Evolutionary conservation across 1,140 invertebrate genomes (phyloP).

Genomic region (Aphelenchoides besseyi): DNA sequence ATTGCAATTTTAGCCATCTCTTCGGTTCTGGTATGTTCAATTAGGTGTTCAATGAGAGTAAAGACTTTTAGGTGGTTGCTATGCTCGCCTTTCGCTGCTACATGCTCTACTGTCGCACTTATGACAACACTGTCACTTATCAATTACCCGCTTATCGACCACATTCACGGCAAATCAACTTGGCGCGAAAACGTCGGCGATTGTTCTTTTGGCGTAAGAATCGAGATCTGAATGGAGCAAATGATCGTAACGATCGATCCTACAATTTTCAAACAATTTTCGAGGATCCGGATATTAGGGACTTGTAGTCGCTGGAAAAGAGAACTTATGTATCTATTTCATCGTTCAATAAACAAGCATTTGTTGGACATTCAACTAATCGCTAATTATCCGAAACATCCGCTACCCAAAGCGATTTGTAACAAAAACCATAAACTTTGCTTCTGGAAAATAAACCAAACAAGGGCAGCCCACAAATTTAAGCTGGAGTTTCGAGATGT

Average conservation of each 20-base stretch:
- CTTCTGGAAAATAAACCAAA: too few relatives aligned
- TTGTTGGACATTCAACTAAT: too few relatives aligned
- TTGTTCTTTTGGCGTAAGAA: constrained; percentile 9
- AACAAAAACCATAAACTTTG: too few relatives aligned
- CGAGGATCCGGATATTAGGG: constrained; percentile 2
- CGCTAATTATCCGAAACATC: too few relatives aligned
- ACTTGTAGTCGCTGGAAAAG: too few relatives aligned
- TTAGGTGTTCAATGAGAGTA: background rate
- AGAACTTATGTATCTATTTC: too few relatives aligned
- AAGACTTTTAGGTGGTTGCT: constrained; percentile 9
- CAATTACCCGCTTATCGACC: constrained; percentile 11
- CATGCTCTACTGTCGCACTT: constrained; percentile 17
- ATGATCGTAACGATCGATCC: background rate
- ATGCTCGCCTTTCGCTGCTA: constrained; percentile 11
- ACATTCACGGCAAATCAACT: background rate
- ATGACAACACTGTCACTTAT: constrained; percentile 9
- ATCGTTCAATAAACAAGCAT: too few relatives aligned
- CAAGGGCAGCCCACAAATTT: too few relatives aligned
- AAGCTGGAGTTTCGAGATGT: too few relatives aligned
- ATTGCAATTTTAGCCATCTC: constrained; percentile 2
- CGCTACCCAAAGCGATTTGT: too few relatives aligned
- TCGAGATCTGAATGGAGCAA: background rate
- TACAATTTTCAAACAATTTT: constrained; percentile 9
- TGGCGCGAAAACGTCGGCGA: background rate
- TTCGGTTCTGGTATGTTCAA: background rate